Evolutionary conservation across 1,140 invertebrate genomes (phyloP).

Genomic region (Oryzaephilus surinamensis): DNA sequence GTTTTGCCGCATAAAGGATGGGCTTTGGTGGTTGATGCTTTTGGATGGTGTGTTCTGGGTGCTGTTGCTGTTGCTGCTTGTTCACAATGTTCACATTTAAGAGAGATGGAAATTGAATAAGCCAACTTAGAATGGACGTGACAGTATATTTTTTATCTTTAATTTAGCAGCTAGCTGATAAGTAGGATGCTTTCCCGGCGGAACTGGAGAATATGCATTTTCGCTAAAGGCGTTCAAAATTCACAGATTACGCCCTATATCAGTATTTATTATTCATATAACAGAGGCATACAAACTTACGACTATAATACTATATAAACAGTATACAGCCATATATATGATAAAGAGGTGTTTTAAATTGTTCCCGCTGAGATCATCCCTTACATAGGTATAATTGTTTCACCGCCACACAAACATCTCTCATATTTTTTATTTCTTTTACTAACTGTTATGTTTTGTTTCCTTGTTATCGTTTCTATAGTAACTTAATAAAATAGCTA

Average conservation of each 20-base stretch:
- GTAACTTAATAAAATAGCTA: constrained; percentile 21
- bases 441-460: constrained; percentile 5
- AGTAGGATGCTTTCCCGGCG: constrained; percentile 25
- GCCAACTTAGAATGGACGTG: constrained; percentile 33
- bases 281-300: constrained; percentile 30
- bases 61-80: too few species aligned
- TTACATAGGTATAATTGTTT: constrained; percentile 15
- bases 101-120: constrained; percentile 35
- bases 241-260: constrained; percentile 32
- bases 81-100: too few species aligned
- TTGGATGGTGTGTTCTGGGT: too few species aligned
- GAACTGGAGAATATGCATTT: constrained; percentile 28
- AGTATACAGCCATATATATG: too few species aligned
- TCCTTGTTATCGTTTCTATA: constrained; percentile 11
- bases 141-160: constrained; percentile 38
- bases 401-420: constrained; percentile 2
- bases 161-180: constrained; percentile 36
- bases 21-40: too few species aligned
- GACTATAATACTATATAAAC: constrained; percentile 32
- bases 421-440: constrained; percentile 5
- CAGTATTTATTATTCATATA: constrained; percentile 37
- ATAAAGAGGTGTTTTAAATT: constrained; percentile 31
- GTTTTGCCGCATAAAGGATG: constrained; percentile 11
- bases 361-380: constrained; percentile 29
- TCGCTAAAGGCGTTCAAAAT: constrained; percentile 22